Base-by-base conservation (phyloP, 2,113 vertebrate species). In the Laticauda laticaudata region DNA sequence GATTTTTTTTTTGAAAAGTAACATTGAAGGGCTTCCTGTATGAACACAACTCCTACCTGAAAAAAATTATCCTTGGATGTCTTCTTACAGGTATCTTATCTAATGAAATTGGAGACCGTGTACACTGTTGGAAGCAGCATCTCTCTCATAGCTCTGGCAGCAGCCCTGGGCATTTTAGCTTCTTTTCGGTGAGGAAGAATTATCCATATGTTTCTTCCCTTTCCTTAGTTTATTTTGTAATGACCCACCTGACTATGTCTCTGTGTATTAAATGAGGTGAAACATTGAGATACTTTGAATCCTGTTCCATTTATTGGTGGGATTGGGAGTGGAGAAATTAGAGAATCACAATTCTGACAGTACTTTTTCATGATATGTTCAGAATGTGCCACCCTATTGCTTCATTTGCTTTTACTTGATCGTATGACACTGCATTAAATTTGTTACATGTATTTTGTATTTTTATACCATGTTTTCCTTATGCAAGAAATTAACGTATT, bases 71-170 rank as follows among this genome's bases (percentile, higher is more conserved):
- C 4, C 8, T 29, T 90, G 2, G 26, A 0, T 91, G 75, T 97
- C 94, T 92, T 86, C 69, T 93, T 96, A 94, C 97, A 98, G 97
- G 97, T 97, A 5, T 85, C 97, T 29, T 99, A 98, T 94, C 98
- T 98, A 96, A 97, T 98, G 97, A 98, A 98, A 75, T 97, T 99
- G 97, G 99, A 98, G 97, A 98, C 97, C 88, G 98, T 99, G 97
- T 99, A 99, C 95, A 99, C 98, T 0, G 92, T 97, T 0, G 99
- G 99, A 91, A 99, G 99, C 94, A 97, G 98, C 0, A 96, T 98
- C 91, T 99, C 99, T 3, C 97, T 99, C 3, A 96, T 98, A 95
- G 98, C 98, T 0, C 97, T 99, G 92, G 95, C 94, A 29, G 94
- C 98, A 0, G 99, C 99, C 39, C 96, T 99, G 90, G 92, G 64